Conservation (phyloP, 2,113 vertebrate species). For the Romanogobio albipinnatus region DNA sequence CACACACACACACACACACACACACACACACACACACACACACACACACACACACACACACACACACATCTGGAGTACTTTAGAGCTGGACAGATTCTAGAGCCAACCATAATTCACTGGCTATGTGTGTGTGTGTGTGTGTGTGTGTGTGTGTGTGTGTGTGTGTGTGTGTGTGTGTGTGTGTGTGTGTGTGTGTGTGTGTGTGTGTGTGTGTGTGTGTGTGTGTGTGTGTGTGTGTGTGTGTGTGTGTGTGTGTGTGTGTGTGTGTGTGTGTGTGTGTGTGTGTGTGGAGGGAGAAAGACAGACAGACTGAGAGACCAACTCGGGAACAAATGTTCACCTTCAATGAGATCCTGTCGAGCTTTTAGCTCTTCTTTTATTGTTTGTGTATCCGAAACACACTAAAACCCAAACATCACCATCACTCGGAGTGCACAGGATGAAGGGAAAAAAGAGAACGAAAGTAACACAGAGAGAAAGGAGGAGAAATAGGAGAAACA, state of each 20-base stretch:
- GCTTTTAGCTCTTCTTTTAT: constrained; percentile 14
- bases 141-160: background rate
- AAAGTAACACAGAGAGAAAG: constrained; percentile 5
- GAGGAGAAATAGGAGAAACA: constrained; percentile 54
- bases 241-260: background rate
- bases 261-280: no score
- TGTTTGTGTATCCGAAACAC: background rate
- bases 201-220: background rate
- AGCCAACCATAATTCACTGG: constrained; percentile 46
- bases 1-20: constrained; percentile 28
- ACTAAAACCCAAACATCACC: background rate
- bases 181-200: background rate
- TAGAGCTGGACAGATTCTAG: constrained; percentile 47
- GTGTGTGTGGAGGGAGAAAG: background rate
- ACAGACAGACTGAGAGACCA: constrained; percentile 7
- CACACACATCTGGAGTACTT: constrained; percentile 52
- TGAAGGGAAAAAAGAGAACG: constrained; percentile 43
- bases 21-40: constrained; percentile 20
- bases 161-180: no score
- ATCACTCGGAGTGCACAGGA: background rate
- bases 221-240: no score
- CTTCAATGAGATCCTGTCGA: background rate
- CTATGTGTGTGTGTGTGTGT: background rate
- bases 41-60: constrained; percentile 1
- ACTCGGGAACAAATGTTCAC: constrained; percentile 3